These are phyloP conservation scores for Olivierus martensii DNA, from an alignment of 1,140 invertebrate species.

Conservation along the genomic window DNA sequence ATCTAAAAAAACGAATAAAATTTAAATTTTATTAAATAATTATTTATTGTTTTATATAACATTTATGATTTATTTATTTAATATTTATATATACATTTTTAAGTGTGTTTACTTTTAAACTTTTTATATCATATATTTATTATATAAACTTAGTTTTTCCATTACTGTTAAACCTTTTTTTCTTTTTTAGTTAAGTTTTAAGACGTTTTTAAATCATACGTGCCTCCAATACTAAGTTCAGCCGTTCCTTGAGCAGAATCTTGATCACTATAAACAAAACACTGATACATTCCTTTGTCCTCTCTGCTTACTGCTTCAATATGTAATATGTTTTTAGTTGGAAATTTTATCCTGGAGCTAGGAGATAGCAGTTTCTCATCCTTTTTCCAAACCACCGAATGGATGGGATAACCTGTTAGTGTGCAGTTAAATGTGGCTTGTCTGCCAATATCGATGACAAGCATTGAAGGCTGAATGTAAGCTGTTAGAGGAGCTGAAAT, in stretches of 20 bases:
- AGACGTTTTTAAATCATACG: no score
- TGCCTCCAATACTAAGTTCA: constrained; percentile 30
- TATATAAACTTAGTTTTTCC: no score
- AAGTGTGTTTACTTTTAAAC: no score
- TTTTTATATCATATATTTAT: no score
- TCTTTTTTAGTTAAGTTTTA: no score
- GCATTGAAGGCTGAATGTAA: constrained; percentile 28
- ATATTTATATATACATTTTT: no score
- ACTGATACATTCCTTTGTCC: constrained; percentile 34
- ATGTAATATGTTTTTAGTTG: neutral
- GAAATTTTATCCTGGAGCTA: no score
- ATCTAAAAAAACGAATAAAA: constrained; percentile 14
- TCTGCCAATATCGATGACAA: constrained; percentile 32
- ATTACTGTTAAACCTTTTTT: no score
- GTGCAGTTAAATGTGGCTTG: constrained; percentile 32
- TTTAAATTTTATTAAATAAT: no score
- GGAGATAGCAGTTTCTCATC: constrained; percentile 14
- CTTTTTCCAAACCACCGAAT: constrained; percentile 29
- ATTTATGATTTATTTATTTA: no score
- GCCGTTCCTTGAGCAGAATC: constrained; percentile 28
- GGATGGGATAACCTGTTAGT: constrained; percentile 28
- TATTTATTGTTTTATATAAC: no score
- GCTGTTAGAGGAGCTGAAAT: constrained; percentile 28
- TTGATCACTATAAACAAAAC: constrained; percentile 29
- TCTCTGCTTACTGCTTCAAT: constrained; percentile 8